phyloP scores from a whole-genome alignment of 2,888 invertebrate genomes.

The Scelioninae gen. 1 region DNA sequence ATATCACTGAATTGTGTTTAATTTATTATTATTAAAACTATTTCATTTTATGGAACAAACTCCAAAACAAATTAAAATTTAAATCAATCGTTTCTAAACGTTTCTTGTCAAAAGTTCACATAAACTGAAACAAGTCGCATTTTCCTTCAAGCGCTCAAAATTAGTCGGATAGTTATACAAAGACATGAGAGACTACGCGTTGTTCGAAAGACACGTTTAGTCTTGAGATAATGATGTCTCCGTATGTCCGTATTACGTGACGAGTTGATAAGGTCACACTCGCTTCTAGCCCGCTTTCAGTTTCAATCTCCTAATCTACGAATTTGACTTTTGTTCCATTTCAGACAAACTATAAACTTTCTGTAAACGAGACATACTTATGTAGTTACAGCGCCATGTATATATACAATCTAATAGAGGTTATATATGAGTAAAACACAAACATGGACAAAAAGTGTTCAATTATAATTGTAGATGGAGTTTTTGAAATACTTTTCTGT shows the following conservation, averaged over 20 bases:
- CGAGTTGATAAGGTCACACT: constrained; percentile 40
- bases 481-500: too few species aligned
- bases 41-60: not conserved
- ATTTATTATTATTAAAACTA: too few species aligned
- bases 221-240: constrained; percentile 60
- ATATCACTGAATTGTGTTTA: too few species aligned
- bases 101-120: not conserved
- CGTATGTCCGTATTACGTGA: constrained; percentile 50
- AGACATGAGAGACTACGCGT: constrained; percentile 37
- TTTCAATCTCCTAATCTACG: too few species aligned
- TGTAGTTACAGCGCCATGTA: too few species aligned
- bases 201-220: constrained; percentile 55
- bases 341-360: too few species aligned
- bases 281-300: not conserved
- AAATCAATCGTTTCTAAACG: not conserved
- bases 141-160: constrained; percentile 28
- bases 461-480: too few species aligned
- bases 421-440: too few species aligned
- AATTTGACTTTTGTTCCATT: too few species aligned
- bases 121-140: constrained; percentile 1
- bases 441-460: too few species aligned
- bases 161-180: constrained; percentile 58
- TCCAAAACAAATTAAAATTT: not conserved
- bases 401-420: too few species aligned
- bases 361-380: too few species aligned